Conservation (phyloP, 2,888 invertebrate genomes). For the Chamaedrilus cognettii region DNA sequence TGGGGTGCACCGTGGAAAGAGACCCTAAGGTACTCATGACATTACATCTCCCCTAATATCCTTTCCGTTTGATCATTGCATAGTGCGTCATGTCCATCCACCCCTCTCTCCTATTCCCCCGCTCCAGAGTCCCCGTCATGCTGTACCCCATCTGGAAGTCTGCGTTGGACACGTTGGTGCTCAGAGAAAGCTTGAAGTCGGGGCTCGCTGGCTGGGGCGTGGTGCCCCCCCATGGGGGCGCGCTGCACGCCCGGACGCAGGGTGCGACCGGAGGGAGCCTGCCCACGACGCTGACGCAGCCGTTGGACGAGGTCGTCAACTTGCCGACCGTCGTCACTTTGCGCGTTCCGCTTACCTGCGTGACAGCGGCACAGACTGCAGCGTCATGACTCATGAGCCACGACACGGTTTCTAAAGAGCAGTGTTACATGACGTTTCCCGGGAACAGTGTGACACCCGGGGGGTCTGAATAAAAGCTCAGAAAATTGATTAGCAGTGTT, state of each 20-base stretch:
- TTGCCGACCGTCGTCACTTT: slow-evolving; percentile 76
- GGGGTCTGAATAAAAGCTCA: too few species aligned
- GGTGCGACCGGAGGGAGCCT: slow-evolving; percentile 59
- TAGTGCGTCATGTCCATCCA: slow-evolving; percentile 84
- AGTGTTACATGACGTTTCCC: too few species aligned
- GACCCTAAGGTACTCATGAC: too few species aligned
- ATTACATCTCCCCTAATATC: too few species aligned
- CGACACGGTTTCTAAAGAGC: too few species aligned
- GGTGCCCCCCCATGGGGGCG: neutral
- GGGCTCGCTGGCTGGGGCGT: slow-evolving; percentile 28
- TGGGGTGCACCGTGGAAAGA: too few species aligned
- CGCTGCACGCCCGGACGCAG: neutral
- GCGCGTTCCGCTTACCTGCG: slow-evolving; percentile 74
- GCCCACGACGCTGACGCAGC: slow-evolving; percentile 76
- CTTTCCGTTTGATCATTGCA: slow-evolving; percentile 80
- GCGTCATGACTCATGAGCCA: too few species aligned
- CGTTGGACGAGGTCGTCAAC: slow-evolving; percentile 77
- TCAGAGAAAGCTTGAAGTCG: slow-evolving; percentile 68
- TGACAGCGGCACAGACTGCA: too few species aligned
- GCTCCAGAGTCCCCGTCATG: slow-evolving; percentile 82
- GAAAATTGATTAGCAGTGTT: too few species aligned
- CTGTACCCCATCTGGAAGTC: slow-evolving; percentile 90
- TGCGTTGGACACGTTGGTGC: slow-evolving; percentile 80
- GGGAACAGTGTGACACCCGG: too few species aligned
- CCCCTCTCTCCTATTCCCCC: slow-evolving; percentile 74